A percentile compares a stretch with the other conserved stretches of the same genome.
phyloP scores from a whole-genome alignment of 1,140 invertebrate genomes.

The Meteorus sp. region DNA sequence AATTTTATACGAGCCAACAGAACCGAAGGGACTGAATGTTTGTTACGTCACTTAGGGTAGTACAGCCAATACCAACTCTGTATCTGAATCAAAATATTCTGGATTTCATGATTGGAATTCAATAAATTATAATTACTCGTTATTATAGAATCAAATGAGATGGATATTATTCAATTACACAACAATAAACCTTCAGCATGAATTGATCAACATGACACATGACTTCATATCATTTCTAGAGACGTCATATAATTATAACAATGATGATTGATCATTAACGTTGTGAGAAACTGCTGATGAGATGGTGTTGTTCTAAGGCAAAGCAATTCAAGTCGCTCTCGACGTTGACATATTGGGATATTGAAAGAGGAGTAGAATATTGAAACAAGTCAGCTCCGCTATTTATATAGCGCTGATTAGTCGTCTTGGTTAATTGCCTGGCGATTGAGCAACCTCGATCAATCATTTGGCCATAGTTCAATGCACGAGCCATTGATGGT shows the following conservation, averaged over 20 bases:
- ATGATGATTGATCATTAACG: background rate
- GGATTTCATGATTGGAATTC: background rate
- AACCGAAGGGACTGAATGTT: background rate
- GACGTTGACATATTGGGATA: conserved; percentile 18
- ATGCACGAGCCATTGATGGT: background rate
- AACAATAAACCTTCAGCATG: too few species aligned
- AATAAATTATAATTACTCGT: background rate
- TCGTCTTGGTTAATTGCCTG: conserved; percentile 14
- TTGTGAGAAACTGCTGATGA: background rate
- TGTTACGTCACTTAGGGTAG: background rate
- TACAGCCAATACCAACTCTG: too few species aligned
- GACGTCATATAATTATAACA: too few species aligned
- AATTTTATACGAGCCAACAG: background rate
- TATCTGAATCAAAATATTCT: background rate
- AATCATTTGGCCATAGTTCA: background rate
- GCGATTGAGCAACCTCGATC: conserved; percentile 3
- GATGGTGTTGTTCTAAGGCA: background rate
- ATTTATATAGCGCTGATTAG: conserved; percentile 20
- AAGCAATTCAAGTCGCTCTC: conserved; percentile 12
- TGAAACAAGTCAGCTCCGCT: too few species aligned
- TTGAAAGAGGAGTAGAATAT: conserved; percentile 3
- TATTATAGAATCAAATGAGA: too few species aligned
- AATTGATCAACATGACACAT: too few species aligned
- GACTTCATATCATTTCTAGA: too few species aligned
- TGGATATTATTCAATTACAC: too few species aligned